Evolutionary conservation across 2,113 vertebrate genomes (phyloP), one percentile per base, ranked within the genome.

Genomic region (Poeciliopsis prolifica): DNA sequence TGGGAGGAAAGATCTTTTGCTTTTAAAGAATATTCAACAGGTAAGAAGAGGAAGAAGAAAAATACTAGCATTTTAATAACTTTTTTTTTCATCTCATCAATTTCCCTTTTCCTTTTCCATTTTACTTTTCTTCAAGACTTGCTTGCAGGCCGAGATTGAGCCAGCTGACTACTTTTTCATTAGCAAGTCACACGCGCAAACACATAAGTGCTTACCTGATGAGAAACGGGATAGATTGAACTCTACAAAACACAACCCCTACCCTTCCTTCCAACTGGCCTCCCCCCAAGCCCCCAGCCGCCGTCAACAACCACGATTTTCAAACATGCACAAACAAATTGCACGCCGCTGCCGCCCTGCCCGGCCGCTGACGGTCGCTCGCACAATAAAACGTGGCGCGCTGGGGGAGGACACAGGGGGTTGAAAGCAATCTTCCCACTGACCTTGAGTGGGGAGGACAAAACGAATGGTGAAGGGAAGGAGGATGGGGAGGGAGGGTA

Each of bases 351-450:
- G 51, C 22, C 51, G 51, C 22, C 22, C 81, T 33, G 65, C 72
- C 64, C 73, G 67, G 68, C 42, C 67, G 48, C 75, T 61, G 79
- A 86, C 61, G 75, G 78, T 73, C 72, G 24, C 69, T 70, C 69
- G 72, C 72, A 87, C 85, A 88, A 88, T 91, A 89, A 90, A 86
- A 86, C 83, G 61, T 30, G 79, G 74, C 44, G 75, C 66, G 65
- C 79, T 44, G 24, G 66, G 64, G 64, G 75, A 86, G 89, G 90
- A 89, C 87, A 89, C 92, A 82, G 85, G 91, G 90, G 90, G 87
- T 87, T 89, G 87, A 92, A 93, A 92, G 91, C 91, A 93, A 92
- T 92, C 90, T 93, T 91, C 88, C 82, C 40, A 67, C 87, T 91
- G 91, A 92, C 92, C 92, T 93, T 93, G 90, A 92, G 82, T 73